Base-by-base conservation (phyloP, 2,797 vertebrate species). In the Sebastes matsubarae region DNA sequence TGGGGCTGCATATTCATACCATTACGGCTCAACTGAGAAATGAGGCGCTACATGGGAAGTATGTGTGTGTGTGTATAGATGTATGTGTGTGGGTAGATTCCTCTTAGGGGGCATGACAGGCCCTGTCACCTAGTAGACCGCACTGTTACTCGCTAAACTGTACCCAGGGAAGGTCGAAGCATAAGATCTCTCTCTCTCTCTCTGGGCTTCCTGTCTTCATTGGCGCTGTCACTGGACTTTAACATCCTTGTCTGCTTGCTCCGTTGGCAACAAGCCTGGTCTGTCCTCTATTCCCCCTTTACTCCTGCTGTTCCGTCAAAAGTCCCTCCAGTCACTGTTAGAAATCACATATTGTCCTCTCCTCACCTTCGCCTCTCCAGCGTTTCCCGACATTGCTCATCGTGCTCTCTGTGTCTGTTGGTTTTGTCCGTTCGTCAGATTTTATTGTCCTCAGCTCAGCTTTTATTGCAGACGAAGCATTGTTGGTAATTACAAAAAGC, bases 1-100 rank as follows among this genome's bases (percentile, higher is more conserved):
- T 80, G 81, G 75, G 81, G 76, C 87, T 93, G 90, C 93, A 95
- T 95, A 94, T 95, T 94, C 90, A 93, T 87, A 75, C 81, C 86
- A 89, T 89, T 84, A 88, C 57, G 12, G 80, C 81, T 87, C 81
- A 82, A 85, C 74, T 75, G 82, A 92, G 89, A 74, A 91, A 87
- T 65, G 81, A 88, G 76, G 57, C 79, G 77, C 79, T 61, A 83
- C 80, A 69, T 80, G 70, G 29, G 29, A 66, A 63, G 8, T 11
- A 5, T 59, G 63, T 50, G 38, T 46, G 36, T 63, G 9, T 68
- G 25, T 80, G 29, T 66, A 10, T 68, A 36, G 8, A 20, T 58
- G 27, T 64, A 46, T 50, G 36, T 54, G 55, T 13, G 24, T 20
- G 30, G 1, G 12, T 20, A 22, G 14, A 46, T 38, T 55, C 36